Conservation (phyloP, 2,888 invertebrate genomes). For the Branchellion lobata region DNA sequence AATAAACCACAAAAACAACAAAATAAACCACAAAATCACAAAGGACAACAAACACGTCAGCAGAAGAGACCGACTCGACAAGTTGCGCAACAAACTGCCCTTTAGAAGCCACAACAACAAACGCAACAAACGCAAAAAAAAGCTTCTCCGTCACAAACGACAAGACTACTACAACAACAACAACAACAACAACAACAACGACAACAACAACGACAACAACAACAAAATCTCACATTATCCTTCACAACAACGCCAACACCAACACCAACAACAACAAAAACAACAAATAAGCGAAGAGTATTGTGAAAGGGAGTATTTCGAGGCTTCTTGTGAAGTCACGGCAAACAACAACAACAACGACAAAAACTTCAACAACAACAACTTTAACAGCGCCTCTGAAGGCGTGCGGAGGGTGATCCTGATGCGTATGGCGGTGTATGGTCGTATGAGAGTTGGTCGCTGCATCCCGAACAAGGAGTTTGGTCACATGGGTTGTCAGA, state of each 20-base stretch:
- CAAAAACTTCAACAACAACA: no score
- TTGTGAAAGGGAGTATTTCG: conserved; percentile 47
- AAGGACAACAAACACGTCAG: no score
- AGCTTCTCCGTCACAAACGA: neutral
- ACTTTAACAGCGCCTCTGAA: neutral
- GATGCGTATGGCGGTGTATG: conserved; percentile 43
- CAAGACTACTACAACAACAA: neutral
- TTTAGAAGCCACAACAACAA: no score
- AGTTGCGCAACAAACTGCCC: no score
- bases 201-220: neutral
- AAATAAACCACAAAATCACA: no score
- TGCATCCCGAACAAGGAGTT: conserved; percentile 44
- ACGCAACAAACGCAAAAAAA: no score
- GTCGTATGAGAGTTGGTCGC: conserved; percentile 43
- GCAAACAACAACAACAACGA: neutral
- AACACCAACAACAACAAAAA: neutral
- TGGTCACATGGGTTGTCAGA: conserved; percentile 45
- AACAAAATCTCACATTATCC: no score
- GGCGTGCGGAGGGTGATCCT: conserved; percentile 40
- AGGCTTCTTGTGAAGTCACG: conserved; percentile 35
- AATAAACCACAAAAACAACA: no score
- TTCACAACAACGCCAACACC: neutral
- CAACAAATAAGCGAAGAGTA: conserved; percentile 36
- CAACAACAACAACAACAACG: neutral
- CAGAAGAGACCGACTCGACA: no score